These are phyloP conservation scores for Chalcis sispes DNA, from an alignment of 2,888 invertebrate species.

Conservation along the genomic window DNA sequence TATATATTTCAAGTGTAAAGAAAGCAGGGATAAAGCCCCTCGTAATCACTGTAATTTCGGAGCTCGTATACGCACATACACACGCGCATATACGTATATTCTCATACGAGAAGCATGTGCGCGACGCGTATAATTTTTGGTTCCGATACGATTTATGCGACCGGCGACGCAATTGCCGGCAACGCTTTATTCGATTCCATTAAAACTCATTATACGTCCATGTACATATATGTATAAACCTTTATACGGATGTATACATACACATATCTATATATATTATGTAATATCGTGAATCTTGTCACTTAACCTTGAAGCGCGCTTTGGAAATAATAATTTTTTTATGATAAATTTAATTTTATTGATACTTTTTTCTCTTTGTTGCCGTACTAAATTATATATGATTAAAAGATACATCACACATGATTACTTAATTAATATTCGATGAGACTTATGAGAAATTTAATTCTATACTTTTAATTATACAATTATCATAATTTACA, in stretches of 20 bases:
- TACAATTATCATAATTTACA: no score
- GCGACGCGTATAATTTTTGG: slow-evolving; percentile 67
- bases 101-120: no score
- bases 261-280: no score
- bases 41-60: slow-evolving; percentile 73
- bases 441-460: no score
- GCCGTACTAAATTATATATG: not conserved
- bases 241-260: no score
- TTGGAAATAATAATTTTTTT: not conserved
- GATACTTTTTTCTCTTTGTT: slow-evolving; percentile 1
- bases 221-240: slow-evolving; percentile 13
- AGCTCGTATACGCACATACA: no score
- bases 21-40: slow-evolving; percentile 58
- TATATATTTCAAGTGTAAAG: slow-evolving; percentile 55
- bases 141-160: slow-evolving; percentile 59
- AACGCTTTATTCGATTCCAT: slow-evolving; percentile 66
- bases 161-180: slow-evolving; percentile 60
- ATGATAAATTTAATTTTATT: slow-evolving; percentile 15
- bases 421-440: not conserved
- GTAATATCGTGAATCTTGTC: slow-evolving; percentile 32
- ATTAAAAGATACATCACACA: not conserved
- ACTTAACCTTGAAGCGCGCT: slow-evolving; percentile 30
- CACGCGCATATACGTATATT: no score
- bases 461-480: no score
- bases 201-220: slow-evolving; percentile 59